phyloP scores from a whole-genome alignment of 2,113 vertebrate species.

The Labeo catla region DNA sequence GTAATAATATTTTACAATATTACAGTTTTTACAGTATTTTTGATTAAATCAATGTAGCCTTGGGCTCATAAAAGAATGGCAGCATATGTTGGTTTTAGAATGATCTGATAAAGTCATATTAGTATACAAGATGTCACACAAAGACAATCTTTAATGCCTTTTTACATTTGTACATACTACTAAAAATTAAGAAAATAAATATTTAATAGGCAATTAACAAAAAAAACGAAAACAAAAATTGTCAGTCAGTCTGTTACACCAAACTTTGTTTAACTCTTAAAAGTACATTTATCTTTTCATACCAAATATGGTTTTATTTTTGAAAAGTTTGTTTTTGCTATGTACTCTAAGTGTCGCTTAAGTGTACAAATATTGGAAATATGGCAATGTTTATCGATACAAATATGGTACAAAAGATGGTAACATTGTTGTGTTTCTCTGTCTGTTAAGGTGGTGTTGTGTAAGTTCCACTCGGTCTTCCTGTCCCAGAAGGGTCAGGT shows the following conservation, averaged over 20 bases:
- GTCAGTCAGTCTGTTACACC: not conserved
- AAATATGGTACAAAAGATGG: not conserved
- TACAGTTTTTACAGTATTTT: not conserved
- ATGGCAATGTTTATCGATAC: too few relatives aligned
- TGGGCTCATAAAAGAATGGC: too few relatives aligned
- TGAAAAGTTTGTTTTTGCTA: not conserved
- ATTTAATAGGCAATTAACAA: too few relatives aligned
- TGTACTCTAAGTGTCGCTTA: not conserved
- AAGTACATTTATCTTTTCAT: not conserved
- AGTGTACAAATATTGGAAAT: not conserved
- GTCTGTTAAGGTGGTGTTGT: constrained; percentile 87
- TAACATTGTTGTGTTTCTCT: constrained; percentile 16
- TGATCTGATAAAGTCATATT: not conserved
- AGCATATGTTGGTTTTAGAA: too few relatives aligned
- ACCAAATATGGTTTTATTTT: not conserved
- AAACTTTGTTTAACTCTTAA: not conserved
- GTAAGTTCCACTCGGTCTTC: constrained; percentile 97
- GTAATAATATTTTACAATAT: not conserved
- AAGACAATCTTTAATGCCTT: not conserved
- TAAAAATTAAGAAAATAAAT: not conserved
- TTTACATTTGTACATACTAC: not conserved
- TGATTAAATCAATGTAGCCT: not conserved
- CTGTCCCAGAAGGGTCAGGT: constrained; percentile 95
- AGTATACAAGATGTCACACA: not conserved
- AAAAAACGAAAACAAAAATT: not conserved